A percentile compares a stretch with the other conserved stretches of the same genome.
These are phyloP conservation scores for Diaphora mendica DNA, from an alignment of 2,888 invertebrate genomes.

Conservation along the genomic window DNA sequence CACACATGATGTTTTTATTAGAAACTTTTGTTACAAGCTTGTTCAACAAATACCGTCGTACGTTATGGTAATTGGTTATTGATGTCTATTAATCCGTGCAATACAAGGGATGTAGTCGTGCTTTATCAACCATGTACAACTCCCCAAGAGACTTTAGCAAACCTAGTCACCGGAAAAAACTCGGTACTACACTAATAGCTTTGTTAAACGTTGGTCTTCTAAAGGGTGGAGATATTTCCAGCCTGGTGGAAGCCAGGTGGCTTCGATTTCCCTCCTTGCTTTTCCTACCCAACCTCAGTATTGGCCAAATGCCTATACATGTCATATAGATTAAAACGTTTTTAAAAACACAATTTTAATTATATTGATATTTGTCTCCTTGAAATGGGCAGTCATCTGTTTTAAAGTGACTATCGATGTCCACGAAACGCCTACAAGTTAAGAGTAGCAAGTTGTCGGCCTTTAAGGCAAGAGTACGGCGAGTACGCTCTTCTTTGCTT, in stretches of 20 bases:
- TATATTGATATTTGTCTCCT: no score
- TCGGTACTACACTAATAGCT: background rate
- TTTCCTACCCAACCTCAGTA: background rate
- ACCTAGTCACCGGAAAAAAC: background rate
- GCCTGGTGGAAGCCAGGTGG: background rate
- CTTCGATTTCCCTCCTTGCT: background rate
- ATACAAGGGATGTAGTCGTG: background rate
- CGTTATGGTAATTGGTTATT: background rate
- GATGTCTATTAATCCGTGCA: background rate
- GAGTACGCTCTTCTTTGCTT: background rate
- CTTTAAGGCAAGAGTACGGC: no score
- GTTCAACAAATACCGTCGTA: background rate
- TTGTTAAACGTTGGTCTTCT: conserved; percentile 4
- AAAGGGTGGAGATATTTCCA: background rate
- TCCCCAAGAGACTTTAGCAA: background rate
- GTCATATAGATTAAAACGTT: no score
- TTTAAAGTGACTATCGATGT: no score
- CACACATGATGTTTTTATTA: no score
- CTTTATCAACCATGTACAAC: background rate
- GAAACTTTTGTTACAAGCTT: background rate
- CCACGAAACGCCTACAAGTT: no score
- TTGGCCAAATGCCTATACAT: no score
- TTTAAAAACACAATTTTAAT: no score
- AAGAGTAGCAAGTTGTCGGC: no score
- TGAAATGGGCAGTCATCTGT: no score